A percentile compares a stretch with the other conserved stretches of the same genome.
phyloP scores from a whole-genome alignment of 2,113 vertebrate species.

The Hyperoodon ampullatus region DNA sequence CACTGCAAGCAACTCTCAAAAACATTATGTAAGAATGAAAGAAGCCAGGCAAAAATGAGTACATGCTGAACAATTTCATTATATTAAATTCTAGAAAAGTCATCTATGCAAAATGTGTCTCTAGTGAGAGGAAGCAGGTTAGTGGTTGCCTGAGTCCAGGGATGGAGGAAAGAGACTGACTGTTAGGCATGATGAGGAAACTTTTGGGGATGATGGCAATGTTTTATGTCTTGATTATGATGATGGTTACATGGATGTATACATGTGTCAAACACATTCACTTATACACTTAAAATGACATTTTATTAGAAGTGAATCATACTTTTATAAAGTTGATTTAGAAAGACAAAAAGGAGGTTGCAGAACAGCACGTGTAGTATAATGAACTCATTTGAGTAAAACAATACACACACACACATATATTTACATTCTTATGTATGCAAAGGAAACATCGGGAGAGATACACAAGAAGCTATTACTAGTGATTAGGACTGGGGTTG shows the following conservation, averaged over 20 bases:
- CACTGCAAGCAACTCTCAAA: background rate
- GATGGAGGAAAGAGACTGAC: background rate
- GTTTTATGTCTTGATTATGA: background rate
- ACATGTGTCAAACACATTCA: background rate
- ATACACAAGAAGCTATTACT: background rate
- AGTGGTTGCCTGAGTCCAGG: background rate
- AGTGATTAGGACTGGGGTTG: background rate
- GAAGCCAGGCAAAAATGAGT: background rate
- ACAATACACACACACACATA: background rate
- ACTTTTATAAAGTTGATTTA: background rate
- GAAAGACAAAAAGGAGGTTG: background rate
- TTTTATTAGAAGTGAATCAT: background rate
- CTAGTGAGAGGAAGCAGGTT: background rate
- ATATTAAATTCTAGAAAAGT: background rate
- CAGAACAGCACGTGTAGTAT: background rate
- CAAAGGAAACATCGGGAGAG: background rate
- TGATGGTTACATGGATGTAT: background rate
- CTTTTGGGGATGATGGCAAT: background rate
- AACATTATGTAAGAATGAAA: background rate
- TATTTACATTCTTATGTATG: background rate
- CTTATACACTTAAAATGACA: background rate
- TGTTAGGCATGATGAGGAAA: background rate
- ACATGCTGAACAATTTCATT: background rate
- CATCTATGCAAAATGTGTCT: background rate
- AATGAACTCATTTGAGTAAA: background rate